Evolutionary conservation across 2,888 invertebrate species (phyloP).

Genomic region (Ectropis crepuscularia): DNA sequence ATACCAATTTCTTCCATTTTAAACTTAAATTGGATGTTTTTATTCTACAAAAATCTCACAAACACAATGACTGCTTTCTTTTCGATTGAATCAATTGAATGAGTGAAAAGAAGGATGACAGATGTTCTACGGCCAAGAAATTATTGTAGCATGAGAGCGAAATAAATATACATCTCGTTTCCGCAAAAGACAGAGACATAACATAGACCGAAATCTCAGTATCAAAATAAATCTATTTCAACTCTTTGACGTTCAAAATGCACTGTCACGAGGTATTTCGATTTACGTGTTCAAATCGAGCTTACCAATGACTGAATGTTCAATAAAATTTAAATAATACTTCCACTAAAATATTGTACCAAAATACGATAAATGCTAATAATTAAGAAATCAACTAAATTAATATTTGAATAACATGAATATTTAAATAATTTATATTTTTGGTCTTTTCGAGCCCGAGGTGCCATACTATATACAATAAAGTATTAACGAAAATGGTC

Average conservation of each 20-base stretch:
- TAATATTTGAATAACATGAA: no score
- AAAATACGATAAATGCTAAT: no score
- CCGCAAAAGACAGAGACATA: conserved; percentile 4
- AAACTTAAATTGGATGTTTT: conserved; percentile 5
- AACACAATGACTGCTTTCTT: conserved; percentile 5
- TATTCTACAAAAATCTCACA: conserved; percentile 15
- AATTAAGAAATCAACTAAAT: no score
- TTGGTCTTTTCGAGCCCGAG: no score
- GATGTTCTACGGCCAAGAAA: not conserved
- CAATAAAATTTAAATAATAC: no score
- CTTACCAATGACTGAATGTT: no score
- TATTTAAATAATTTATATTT: no score
- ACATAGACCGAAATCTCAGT: not conserved
- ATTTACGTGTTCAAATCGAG: conserved; percentile 22
- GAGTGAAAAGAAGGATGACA: conserved; percentile 2
- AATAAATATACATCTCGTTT: not conserved
- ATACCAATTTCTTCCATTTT: conserved; percentile 94
- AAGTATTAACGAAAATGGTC: no score
- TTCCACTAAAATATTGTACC: not conserved
- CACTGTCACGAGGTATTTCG: conserved; percentile 55
- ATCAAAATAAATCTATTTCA: not conserved
- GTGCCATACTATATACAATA: no score
- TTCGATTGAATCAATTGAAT: conserved; percentile 4
- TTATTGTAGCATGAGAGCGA: conserved; percentile 3
- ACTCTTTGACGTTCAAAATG: conserved; percentile 49